phyloP scores from a whole-genome alignment of 2,113 vertebrate genomes.

The Poicephalus gulielmi region DNA sequence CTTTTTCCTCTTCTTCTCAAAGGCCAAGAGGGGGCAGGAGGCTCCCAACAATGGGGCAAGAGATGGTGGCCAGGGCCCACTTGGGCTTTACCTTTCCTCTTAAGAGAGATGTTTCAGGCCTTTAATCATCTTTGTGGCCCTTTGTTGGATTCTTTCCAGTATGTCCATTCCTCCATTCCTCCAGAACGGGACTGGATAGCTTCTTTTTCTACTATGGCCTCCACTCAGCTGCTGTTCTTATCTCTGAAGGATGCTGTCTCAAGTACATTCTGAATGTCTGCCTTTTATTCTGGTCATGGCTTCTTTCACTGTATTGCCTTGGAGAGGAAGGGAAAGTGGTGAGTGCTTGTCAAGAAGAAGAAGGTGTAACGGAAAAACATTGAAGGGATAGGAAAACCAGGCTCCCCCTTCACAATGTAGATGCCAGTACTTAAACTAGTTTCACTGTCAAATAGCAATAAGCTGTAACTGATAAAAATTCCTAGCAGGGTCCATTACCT shows the following conservation, averaged over 20 bases:
- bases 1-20: not conserved
- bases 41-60: not conserved
- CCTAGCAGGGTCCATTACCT: not conserved
- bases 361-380: not conserved
- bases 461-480: not conserved
- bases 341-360: not conserved
- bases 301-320: not conserved
- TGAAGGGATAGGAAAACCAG: not conserved
- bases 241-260: not conserved
- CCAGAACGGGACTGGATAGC: not conserved
- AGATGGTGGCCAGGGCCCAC: not conserved
- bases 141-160: not conserved
- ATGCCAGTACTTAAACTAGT: not conserved
- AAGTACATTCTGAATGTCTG: not conserved
- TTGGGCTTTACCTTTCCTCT: not conserved
- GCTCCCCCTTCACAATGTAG: not conserved
- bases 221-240: not conserved
- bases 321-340: not conserved
- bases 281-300: not conserved
- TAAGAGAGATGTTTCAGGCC: not conserved
- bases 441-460: not conserved
- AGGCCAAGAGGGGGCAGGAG: rapidly evolving
- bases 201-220: not conserved
- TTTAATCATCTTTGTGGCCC: not conserved
- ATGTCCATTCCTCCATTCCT: not conserved